phyloP scores from a whole-genome alignment of 2,113 vertebrate species.

The Peromyscus polionotus region DNA sequence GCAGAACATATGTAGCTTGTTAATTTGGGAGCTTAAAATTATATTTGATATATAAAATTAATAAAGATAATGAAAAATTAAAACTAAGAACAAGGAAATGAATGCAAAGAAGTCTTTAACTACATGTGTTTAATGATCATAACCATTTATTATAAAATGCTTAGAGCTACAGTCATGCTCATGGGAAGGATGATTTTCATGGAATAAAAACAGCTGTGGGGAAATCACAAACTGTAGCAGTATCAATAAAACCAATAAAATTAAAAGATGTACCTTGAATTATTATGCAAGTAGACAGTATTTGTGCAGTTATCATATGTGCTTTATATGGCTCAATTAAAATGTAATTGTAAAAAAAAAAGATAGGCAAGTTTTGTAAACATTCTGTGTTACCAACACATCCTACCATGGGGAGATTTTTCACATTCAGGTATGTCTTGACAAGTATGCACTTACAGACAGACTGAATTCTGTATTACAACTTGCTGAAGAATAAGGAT shows the following conservation, averaged over 20 bases:
- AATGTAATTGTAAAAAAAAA: constrained; percentile 81
- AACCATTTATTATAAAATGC: constrained; percentile 86
- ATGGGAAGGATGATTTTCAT: constrained; percentile 87
- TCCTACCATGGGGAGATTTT: constrained; percentile 68
- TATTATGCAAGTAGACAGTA: constrained; percentile 83
- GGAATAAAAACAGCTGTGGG: constrained; percentile 89
- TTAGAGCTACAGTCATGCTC: constrained; percentile 84
- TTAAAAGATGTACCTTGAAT: constrained; percentile 88
- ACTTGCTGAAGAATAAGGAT: neutral
- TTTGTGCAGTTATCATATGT: constrained; percentile 80
- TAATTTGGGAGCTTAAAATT: constrained; percentile 74
- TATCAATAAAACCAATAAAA: constrained; percentile 88
- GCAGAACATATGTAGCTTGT: constrained; percentile 64
- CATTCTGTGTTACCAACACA: constrained; percentile 71
- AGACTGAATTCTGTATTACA: neutral
- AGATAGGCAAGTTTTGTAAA: constrained; percentile 79
- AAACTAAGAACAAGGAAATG: constrained; percentile 80
- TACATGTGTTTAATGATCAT: constrained; percentile 89
- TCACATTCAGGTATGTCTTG: constrained; percentile 72
- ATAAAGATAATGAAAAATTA: constrained; percentile 83
- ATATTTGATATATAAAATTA: constrained; percentile 81
- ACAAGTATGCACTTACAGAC: constrained; percentile 60
- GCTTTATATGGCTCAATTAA: constrained; percentile 83
- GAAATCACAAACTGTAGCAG: constrained; percentile 86
- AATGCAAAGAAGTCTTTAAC: constrained; percentile 85